Conservation (phyloP, 1,140 invertebrate genomes). For the Diuraphis noxia region DNA sequence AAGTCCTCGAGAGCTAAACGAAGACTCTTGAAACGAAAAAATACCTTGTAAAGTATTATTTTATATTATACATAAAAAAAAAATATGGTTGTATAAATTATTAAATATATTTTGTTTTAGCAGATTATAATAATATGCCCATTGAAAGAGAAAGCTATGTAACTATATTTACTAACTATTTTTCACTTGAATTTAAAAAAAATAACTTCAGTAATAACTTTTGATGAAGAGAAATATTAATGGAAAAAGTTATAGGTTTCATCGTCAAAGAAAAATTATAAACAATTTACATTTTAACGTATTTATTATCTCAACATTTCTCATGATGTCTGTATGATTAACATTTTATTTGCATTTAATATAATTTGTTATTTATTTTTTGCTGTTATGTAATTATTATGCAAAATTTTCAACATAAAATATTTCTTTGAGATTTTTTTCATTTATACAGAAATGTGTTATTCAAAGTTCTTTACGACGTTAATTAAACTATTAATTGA, state of each 20-base stretch:
- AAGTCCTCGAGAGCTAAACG: neutral
- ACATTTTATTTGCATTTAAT: neutral
- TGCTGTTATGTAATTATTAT: neutral
- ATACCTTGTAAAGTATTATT: neutral
- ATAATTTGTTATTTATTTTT: neutral
- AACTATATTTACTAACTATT: neutral
- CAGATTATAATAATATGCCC: neutral
- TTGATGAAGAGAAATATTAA: neutral
- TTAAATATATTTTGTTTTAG: neutral
- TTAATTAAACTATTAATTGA: slow-evolving; percentile 12
- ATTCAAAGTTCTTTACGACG: neutral
- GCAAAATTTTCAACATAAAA: neutral
- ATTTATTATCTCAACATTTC: neutral
- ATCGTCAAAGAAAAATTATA: neutral
- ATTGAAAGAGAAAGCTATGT: neutral
- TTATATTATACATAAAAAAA: neutral
- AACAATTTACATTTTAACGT: neutral
- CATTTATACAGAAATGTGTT: neutral
- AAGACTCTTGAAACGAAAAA: neutral
- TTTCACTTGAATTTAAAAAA: neutral
- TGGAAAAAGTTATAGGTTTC: neutral
- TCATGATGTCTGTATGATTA: neutral
- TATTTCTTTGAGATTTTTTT: neutral
- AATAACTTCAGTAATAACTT: neutral
- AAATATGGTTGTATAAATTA: neutral